Evolutionary conservation across 2,888 invertebrate species (phyloP).

Genomic region (Cephus sareptanus): DNA sequence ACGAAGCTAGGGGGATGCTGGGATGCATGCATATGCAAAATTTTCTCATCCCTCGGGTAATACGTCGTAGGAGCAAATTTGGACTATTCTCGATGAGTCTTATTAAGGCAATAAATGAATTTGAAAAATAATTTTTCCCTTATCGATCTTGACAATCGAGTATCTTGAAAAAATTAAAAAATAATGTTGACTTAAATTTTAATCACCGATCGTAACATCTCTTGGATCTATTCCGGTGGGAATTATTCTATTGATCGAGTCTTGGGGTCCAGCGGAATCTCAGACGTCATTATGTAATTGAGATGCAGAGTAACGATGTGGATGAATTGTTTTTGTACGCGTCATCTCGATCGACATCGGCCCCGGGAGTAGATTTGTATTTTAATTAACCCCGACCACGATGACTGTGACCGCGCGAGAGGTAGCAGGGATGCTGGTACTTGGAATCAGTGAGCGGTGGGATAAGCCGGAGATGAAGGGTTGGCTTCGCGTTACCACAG

Average conservation of each 20-base stretch:
- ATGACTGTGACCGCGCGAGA: not conserved
- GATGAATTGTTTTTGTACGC: not conserved
- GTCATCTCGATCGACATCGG: not conserved
- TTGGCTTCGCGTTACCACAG: slow-evolving; percentile 11
- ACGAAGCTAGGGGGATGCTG: no score
- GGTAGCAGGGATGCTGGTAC: not conserved
- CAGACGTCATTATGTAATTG: not conserved
- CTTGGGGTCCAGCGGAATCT: not conserved
- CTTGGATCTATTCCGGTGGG: not conserved
- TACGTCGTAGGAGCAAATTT: no score
- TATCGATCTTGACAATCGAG: no score
- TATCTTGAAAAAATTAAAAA: not conserved
- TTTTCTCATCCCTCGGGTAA: no score
- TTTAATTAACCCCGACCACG: slow-evolving; percentile 6
- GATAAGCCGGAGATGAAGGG: not conserved
- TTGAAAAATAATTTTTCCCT: no score
- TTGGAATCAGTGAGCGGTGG: not conserved
- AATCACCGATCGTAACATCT: not conserved
- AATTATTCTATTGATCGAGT: not conserved
- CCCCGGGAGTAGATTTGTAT: not conserved
- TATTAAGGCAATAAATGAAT: no score
- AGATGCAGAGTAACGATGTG: not conserved
- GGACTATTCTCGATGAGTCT: no score
- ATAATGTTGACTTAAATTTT: not conserved
- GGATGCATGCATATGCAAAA: no score